phyloP scores from a whole-genome alignment of 2,888 invertebrate genomes.

The Dasypogon diadema region DNA sequence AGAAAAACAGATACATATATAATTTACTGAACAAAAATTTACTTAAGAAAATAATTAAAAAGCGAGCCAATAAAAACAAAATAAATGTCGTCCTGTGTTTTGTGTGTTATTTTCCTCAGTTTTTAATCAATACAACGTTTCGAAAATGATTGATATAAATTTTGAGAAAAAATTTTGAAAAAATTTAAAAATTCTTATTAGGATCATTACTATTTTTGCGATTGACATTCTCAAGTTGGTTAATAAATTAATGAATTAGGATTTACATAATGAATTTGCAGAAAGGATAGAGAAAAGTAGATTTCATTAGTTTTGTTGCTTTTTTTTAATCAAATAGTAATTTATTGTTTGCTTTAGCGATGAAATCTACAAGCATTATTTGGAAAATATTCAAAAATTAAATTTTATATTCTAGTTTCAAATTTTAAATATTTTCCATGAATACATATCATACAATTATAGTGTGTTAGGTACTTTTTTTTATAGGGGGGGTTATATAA shows the following conservation, averaged over 20 bases:
- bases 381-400: background rate
- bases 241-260: conserved; percentile 25
- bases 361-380: conserved; percentile 58
- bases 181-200: conserved; percentile 47
- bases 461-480: background rate
- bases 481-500: background rate
- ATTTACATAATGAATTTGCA: conserved; percentile 29
- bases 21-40: too few species aligned
- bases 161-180: conserved; percentile 36
- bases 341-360: conserved; percentile 20
- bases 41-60: conserved; percentile 9
- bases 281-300: conserved; percentile 21
- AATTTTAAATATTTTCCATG: too few species aligned
- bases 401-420: background rate
- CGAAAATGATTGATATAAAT: background rate
- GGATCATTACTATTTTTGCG: conserved; percentile 49
- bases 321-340: conserved; percentile 36
- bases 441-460: too few species aligned
- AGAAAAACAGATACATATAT: conserved; percentile 12
- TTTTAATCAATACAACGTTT: conserved; percentile 1
- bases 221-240: conserved; percentile 54
- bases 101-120: conserved; percentile 48
- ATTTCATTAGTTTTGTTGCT: conserved; percentile 32
- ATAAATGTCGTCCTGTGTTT: conserved; percentile 47
- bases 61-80: conserved; percentile 39